Base-by-base conservation (phyloP, 2,113 vertebrate genomes). In the Accipiter cooperii region DNA sequence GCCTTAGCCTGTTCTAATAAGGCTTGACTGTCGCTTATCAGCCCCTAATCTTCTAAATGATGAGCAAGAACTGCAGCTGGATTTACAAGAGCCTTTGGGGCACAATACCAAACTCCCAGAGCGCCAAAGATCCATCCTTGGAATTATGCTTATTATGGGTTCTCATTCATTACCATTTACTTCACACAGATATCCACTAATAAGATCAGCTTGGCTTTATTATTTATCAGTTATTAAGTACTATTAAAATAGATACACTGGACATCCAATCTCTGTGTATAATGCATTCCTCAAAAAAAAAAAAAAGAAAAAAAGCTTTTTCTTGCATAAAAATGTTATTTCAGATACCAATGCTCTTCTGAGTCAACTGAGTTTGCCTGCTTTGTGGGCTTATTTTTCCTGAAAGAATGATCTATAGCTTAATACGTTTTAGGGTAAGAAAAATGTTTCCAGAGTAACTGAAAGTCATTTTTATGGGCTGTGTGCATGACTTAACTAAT, bases 21-120 rank as follows among this genome's bases (percentile, higher is more conserved):
- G 95, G 81, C 96, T 95, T 96, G 96, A 95, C 94, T 94, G 93
- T 93, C 3, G 49, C 94, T 97, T 97, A 96, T 96, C 95, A 96
- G 88, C 96, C 80, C 84, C 92, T 97, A 97, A 97, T 97, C 96
- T 96, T 94, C 93, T 93, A 95, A 95, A 95, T 90, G 93, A 95
- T 93, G 90, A 94, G 85, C 90, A 88, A 94, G 95, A 95, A 93
- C 87, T 95, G 83, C 89, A 96, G 93, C 94, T 96, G 93, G 96
- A 92, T 97, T 95, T 96, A 93, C 84, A 96, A 97, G 94, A 96
- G 93, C 96, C 96, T 97, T 97, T 97, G 94, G 96, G 97, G 96
- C 97, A 97, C 84, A 96, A 96, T 93, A 97, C 87, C 89, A 84
- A 94, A 79, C 80, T 96, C 93, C 91, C 86, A 87, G 91, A 88